Percentiles rank a stretch among this genome's conserved stretches.
Evolutionary conservation across 1,140 invertebrate species (phyloP).

Genomic region (Phortica variegata): DNA sequence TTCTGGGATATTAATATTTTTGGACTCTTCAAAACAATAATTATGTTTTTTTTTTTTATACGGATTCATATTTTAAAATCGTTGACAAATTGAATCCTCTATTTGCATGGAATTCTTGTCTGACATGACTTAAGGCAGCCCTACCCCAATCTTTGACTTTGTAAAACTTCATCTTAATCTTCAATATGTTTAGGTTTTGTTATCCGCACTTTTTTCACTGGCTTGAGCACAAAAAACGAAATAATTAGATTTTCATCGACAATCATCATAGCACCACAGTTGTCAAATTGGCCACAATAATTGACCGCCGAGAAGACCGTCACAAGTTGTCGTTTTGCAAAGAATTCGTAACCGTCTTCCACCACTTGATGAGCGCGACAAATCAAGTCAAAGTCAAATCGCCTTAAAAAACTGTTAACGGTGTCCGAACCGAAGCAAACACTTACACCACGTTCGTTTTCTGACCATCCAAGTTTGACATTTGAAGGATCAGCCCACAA

Average conservation of each 20-base stretch:
- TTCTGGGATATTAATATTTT: no score
- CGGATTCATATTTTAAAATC: no score
- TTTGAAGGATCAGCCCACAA: conserved; percentile 98
- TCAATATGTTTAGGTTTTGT: no score
- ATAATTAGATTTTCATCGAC: conserved; percentile 98
- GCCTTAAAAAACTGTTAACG: conserved; percentile 87
- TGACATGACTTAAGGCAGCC: no score
- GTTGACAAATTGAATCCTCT: no score
- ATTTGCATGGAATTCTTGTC: no score
- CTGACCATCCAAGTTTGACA: conserved; percentile 81
- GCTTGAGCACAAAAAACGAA: conserved; percentile 67
- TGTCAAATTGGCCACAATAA: conserved; percentile 89
- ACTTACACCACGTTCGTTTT: conserved; percentile 92
- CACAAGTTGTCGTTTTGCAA: conserved; percentile 95
- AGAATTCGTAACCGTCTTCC: conserved; percentile 98
- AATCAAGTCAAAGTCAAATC: conserved; percentile 92
- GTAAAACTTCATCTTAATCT: no score
- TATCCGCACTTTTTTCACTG: no score
- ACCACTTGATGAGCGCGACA: conserved; percentile 96
- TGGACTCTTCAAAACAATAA: no score
- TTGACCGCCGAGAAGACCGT: conserved; percentile 79
- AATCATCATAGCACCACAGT: conserved; percentile 96
- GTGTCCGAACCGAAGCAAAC: conserved; percentile 92
- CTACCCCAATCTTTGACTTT: no score
- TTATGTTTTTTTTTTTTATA: no score